Percentiles rank a stretch among this genome's conserved stretches.
Conservation (phyloP, 2,888 invertebrate species). For the Drosophila formosana region DNA sequence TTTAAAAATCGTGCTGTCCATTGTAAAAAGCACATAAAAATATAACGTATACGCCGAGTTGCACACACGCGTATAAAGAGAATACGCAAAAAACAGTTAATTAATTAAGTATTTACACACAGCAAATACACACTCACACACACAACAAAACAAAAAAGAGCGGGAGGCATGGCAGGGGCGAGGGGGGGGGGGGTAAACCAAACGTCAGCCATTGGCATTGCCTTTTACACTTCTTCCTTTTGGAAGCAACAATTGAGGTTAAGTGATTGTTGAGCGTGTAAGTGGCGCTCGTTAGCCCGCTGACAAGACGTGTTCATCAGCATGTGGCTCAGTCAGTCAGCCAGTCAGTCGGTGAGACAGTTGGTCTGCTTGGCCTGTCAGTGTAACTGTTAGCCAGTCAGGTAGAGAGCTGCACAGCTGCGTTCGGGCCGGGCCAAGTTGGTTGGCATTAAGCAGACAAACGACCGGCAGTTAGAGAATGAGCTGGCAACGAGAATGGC, state of each 20-base stretch:
- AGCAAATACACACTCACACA: slow-evolving; percentile 36
- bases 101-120: slow-evolving; percentile 70
- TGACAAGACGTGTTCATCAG: slow-evolving; percentile 74
- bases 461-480: slow-evolving; percentile 64
- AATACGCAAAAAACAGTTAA: slow-evolving; percentile 54
- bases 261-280: slow-evolving; percentile 74
- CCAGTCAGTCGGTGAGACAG: slow-evolving; percentile 12
- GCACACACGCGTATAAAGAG: slow-evolving; percentile 27
- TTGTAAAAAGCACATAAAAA: slow-evolving; percentile 22
- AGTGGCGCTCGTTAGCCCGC: slow-evolving; percentile 74
- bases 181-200: slow-evolving; percentile 14
- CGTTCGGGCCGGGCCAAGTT: slow-evolving; percentile 26
- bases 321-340: slow-evolving; percentile 55
- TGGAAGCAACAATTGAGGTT: slow-evolving; percentile 72
- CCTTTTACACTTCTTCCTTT: slow-evolving; percentile 63
- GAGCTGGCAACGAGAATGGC: too few species aligned
- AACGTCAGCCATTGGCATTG: slow-evolving; percentile 59
- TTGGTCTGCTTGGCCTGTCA: slow-evolving; percentile 9
- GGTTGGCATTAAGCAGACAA: slow-evolving; percentile 59
- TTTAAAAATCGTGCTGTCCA: slow-evolving; percentile 10
- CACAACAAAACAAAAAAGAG: slow-evolving; percentile 17
- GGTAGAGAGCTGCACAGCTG: slow-evolving; percentile 24
- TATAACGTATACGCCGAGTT: slow-evolving; percentile 40
- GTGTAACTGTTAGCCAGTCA: too few species aligned
- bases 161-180: background rate